Evolutionary conservation across 2,797 vertebrate genomes (phyloP).

Genomic region (Lutjanus campechanus): DNA sequence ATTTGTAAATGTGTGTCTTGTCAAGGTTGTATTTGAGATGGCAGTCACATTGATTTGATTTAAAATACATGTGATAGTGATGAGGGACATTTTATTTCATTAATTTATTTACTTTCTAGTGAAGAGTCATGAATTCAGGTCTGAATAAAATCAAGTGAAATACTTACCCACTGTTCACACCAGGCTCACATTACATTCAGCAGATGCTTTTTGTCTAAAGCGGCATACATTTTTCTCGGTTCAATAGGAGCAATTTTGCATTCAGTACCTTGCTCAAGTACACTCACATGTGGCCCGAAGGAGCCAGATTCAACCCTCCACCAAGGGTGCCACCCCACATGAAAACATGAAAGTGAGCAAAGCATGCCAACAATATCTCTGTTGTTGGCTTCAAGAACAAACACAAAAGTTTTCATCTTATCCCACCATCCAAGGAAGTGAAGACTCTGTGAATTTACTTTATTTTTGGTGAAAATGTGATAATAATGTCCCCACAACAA

Average conservation of each 20-base stretch:
- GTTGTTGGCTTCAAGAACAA: too few species aligned
- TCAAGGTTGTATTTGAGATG: not conserved
- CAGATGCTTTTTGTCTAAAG: not conserved
- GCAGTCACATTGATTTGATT: not conserved
- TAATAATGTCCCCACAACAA: too few species aligned
- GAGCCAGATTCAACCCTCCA: not conserved
- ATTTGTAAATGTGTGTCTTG: slow-evolving; percentile 1
- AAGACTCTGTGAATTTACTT: too few species aligned
- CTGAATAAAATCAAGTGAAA: not conserved
- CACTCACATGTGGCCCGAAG: not conserved
- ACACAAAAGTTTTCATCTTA: too few species aligned
- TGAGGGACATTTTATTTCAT: not conserved
- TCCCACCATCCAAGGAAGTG: too few species aligned
- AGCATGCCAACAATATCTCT: too few species aligned
- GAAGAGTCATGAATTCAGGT: not conserved
- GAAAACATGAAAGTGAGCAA: too few species aligned
- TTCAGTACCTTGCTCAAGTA: not conserved
- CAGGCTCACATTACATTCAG: not conserved
- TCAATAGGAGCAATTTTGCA: not conserved
- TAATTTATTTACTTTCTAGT: not conserved
- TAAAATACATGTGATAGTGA: not conserved
- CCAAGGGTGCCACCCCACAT: too few species aligned
- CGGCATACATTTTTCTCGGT: not conserved
- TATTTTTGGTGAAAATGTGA: too few species aligned
- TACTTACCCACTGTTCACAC: not conserved